Evolutionary conservation across 2,113 vertebrate genomes (phyloP).

Genomic region (Ochotona princeps): DNA sequence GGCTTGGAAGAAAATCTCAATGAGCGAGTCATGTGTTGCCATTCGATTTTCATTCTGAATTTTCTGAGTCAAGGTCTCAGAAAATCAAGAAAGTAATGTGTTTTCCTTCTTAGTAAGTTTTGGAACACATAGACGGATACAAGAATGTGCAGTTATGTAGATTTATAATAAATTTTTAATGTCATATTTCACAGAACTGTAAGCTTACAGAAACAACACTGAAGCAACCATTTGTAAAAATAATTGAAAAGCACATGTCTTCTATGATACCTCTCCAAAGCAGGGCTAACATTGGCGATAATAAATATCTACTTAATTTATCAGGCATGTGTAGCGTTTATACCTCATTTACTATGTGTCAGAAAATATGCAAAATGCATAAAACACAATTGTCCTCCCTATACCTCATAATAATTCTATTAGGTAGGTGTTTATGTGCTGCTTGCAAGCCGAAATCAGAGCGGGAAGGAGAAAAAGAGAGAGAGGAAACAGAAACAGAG

Average conservation of each 20-base stretch:
- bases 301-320: neutral
- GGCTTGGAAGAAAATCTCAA: neutral
- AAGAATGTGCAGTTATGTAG: neutral
- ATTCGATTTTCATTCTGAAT: neutral
- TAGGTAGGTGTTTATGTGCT: slow-evolving; percentile 31
- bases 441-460: neutral
- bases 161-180: neutral
- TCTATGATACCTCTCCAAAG: slow-evolving; percentile 45
- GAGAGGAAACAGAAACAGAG: neutral
- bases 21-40: neutral
- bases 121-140: neutral
- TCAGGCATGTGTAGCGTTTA: neutral
- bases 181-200: neutral
- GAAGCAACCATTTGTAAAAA: neutral
- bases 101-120: neutral
- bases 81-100: neutral
- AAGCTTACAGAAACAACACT: neutral
- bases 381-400: slow-evolving; percentile 5
- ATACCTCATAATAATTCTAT: neutral
- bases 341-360: neutral
- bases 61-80: neutral
- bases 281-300: neutral
- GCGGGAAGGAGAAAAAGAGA: neutral
- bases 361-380: neutral
- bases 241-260: slow-evolving; percentile 35